phyloP scores from a whole-genome alignment of 2,113 vertebrate genomes.

The Meriones unguiculatus region DNA sequence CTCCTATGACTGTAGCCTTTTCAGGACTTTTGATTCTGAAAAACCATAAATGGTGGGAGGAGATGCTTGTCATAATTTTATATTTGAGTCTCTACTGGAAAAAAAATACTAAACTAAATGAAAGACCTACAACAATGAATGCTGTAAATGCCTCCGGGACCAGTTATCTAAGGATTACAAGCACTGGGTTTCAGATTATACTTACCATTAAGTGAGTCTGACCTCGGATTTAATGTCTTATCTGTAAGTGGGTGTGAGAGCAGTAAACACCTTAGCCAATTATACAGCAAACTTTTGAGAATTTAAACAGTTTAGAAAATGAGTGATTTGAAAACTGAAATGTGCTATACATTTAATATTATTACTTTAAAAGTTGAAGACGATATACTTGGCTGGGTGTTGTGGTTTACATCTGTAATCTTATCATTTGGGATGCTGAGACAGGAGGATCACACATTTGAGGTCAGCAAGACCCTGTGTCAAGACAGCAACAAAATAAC shows the following conservation, averaged over 20 bases:
- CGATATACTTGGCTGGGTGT: not conserved
- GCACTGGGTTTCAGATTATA: not conserved
- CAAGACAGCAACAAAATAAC: not conserved
- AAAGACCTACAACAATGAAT: not conserved
- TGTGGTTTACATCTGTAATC: not conserved
- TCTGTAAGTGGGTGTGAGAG: not conserved
- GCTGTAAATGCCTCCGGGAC: not conserved
- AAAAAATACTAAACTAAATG: not conserved
- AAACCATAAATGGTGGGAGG: not conserved
- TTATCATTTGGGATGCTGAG: not conserved
- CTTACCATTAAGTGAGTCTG: not conserved
- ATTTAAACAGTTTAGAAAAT: conserved; percentile 21
- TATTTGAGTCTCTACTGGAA: not conserved
- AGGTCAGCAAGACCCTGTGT: not conserved
- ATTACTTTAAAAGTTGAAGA: conserved; percentile 58
- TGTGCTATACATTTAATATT: not conserved
- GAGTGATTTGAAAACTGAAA: not conserved
- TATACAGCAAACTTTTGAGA: not conserved
- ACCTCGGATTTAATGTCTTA: not conserved
- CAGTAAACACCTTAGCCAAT: not conserved
- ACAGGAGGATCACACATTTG: not conserved
- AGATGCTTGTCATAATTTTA: conserved; percentile 15
- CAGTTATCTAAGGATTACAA: conserved; percentile 10
- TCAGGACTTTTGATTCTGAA: conserved; percentile 37
- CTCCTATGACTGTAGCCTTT: not conserved